Conservation (phyloP, 2,797 vertebrate genomes). For the Diglossa cyanea region DNA sequence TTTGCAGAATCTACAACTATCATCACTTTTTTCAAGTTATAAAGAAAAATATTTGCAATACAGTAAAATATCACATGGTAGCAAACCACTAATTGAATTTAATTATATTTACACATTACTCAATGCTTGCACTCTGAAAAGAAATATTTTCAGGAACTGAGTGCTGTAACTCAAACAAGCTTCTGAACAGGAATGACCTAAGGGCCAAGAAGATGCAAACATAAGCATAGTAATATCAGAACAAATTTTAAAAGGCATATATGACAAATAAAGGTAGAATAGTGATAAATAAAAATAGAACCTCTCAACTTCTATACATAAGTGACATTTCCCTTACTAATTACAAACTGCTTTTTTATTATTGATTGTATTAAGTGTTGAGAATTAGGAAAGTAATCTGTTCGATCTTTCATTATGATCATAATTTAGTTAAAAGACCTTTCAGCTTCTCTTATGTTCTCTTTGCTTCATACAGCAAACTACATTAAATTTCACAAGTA, state of each 20-base stretch:
- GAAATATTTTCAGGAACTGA: slow-evolving; percentile 37
- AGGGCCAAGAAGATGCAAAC: slow-evolving; percentile 4
- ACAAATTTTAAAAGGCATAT: slow-evolving; percentile 17
- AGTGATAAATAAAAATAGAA: slow-evolving; percentile 32
- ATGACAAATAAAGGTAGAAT: not conserved
- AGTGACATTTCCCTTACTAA: slow-evolving; percentile 42
- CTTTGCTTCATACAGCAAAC: slow-evolving; percentile 37
- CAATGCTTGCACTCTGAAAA: slow-evolving; percentile 12
- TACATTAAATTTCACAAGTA: slow-evolving; percentile 47
- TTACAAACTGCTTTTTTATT: slow-evolving; percentile 29
- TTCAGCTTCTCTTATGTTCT: not conserved
- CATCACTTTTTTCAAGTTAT: slow-evolving; percentile 12
- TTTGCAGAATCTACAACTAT: slow-evolving; percentile 23
- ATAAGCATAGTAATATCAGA: slow-evolving; percentile 16
- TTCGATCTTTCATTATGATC: slow-evolving; percentile 19
- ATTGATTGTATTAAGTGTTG: slow-evolving; percentile 51
- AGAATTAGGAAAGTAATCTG: slow-evolving; percentile 48
- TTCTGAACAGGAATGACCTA: slow-evolving; percentile 31
- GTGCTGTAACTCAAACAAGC: slow-evolving; percentile 7
- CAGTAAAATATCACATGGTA: slow-evolving; percentile 1
- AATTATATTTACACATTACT: slow-evolving; percentile 48
- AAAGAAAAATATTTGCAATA: slow-evolving; percentile 37
- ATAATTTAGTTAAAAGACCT: slow-evolving; percentile 30
- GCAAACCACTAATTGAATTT: slow-evolving; percentile 26
- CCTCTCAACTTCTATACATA: not conserved